Evolutionary conservation across 2,888 invertebrate species (phyloP).

Genomic region (Morpho helenor): DNA sequence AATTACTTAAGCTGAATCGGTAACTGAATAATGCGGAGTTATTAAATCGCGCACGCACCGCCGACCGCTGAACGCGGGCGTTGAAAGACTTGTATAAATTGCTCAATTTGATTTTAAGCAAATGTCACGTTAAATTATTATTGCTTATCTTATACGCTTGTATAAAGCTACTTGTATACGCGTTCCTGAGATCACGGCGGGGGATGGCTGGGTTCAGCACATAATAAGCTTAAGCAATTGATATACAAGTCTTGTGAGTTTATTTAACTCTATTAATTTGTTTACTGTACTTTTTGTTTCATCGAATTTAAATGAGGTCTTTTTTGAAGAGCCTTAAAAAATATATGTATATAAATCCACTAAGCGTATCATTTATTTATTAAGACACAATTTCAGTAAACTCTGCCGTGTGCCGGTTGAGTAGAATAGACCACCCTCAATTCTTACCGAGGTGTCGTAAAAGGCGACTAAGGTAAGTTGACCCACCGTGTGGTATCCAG

Average conservation of each 20-base stretch:
- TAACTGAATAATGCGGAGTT: constrained; percentile 38
- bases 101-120: constrained; percentile 66
- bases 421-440: no score
- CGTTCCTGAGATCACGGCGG: constrained; percentile 42
- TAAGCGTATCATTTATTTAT: no score
- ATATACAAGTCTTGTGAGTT: constrained; percentile 16
- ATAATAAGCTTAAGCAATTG: constrained; percentile 30
- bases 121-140: constrained; percentile 70
- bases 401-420: no score
- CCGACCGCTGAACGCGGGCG: constrained; percentile 31
- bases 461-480: no score
- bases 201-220: constrained; percentile 34
- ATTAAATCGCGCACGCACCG: constrained; percentile 40
- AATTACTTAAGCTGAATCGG: constrained; percentile 45
- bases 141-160: constrained; percentile 45
- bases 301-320: no score
- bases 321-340: no score
- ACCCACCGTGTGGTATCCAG: no score
- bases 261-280: constrained; percentile 17
- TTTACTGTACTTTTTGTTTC: no score
- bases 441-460: no score
- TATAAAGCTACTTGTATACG: constrained; percentile 56
- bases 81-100: constrained; percentile 59
- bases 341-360: no score
- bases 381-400: no score